Evolutionary conservation across 2,888 invertebrate species (phyloP).

Genomic region (Emesis furor): DNA sequence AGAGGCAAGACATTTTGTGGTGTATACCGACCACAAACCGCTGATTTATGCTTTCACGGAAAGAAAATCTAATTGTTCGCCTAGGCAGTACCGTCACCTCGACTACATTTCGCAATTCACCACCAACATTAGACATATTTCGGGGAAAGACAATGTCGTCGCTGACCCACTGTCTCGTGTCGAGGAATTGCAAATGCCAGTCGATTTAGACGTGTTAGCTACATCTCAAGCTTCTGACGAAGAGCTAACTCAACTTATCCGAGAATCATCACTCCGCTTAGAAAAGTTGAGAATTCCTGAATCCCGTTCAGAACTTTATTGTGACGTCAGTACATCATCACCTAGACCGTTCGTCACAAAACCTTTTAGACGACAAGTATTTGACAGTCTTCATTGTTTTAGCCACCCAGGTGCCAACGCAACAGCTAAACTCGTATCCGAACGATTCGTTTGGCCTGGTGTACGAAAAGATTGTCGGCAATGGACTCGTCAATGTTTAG

Average conservation of each 20-base stretch:
- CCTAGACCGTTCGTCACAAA: slow-evolving; percentile 35
- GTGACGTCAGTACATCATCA: slow-evolving; percentile 30
- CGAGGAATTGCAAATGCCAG: slow-evolving; percentile 59
- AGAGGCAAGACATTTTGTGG: slow-evolving; percentile 75
- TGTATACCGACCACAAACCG: too few relatives aligned
- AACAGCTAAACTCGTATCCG: too few relatives aligned
- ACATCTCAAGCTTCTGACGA: slow-evolving; percentile 51
- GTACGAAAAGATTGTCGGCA: too few relatives aligned
- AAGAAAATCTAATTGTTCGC: too few relatives aligned
- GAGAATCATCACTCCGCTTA: slow-evolving; percentile 41
- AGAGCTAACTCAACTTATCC: slow-evolving; percentile 50
- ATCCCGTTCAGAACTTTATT: slow-evolving; percentile 23
- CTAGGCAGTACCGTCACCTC: slow-evolving; percentile 78
- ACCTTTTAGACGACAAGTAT: slow-evolving; percentile 23
- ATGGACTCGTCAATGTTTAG: too few relatives aligned
- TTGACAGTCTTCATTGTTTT: slow-evolving; percentile 43
- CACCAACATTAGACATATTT: slow-evolving; percentile 78
- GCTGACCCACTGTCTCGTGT: slow-evolving; percentile 80
- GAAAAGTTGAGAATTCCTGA: slow-evolving; percentile 21
- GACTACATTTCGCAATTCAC: slow-evolving; percentile 80
- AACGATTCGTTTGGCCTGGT: too few relatives aligned
- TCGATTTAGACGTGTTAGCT: slow-evolving; percentile 57
- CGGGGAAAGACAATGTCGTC: slow-evolving; percentile 78
- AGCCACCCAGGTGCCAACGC: slow-evolving; percentile 6
- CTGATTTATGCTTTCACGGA: too few relatives aligned